Evolutionary conservation across 2,797 vertebrate genomes (phyloP).

Genomic region (Macroramphosus scolopax): DNA sequence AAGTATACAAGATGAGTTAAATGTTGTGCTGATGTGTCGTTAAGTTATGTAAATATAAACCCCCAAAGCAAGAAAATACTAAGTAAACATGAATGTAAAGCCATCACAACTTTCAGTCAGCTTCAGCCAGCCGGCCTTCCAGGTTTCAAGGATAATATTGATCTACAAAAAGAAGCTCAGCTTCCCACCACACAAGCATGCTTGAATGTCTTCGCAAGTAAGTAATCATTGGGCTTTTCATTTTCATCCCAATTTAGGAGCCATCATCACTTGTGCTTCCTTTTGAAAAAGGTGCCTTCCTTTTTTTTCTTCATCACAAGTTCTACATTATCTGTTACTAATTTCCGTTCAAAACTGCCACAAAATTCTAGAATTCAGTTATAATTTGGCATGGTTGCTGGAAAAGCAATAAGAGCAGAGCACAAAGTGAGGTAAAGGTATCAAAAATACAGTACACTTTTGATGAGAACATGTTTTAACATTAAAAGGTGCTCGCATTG

Average conservation of each 20-base stretch:
- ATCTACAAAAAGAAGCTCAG: neutral
- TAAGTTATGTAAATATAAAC: neutral
- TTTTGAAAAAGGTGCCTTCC: conserved; percentile 6
- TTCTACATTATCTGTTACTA: too few relatives aligned
- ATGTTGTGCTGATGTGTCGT: too few relatives aligned
- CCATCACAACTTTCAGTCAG: too few relatives aligned
- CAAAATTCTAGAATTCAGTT: neutral
- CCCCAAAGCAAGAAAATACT: conserved; percentile 20
- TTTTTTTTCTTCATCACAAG: conserved; percentile 3
- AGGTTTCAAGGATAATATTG: neutral
- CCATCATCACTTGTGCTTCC: neutral
- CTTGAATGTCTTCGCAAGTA: conserved; percentile 13
- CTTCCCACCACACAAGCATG: conserved; percentile 11
- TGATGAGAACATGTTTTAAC: conserved; percentile 7
- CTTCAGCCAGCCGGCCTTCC: neutral
- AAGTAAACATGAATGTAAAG: conserved; percentile 51
- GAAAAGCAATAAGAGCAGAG: conserved; percentile 13
- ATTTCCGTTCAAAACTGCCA: neutral
- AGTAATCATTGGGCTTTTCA: too few relatives aligned
- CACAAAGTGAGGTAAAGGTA: conserved; percentile 27
- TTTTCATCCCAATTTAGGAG: neutral
- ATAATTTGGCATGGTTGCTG: too few relatives aligned
- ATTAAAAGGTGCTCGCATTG: conserved; percentile 7
- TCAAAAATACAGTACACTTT: conserved; percentile 17
- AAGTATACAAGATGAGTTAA: too few relatives aligned